A percentile compares a stretch with the other conserved stretches of the same genome.
Conservation (phyloP, 53 echinoderm and acorn worm species). For the Arbacia lixula region DNA sequence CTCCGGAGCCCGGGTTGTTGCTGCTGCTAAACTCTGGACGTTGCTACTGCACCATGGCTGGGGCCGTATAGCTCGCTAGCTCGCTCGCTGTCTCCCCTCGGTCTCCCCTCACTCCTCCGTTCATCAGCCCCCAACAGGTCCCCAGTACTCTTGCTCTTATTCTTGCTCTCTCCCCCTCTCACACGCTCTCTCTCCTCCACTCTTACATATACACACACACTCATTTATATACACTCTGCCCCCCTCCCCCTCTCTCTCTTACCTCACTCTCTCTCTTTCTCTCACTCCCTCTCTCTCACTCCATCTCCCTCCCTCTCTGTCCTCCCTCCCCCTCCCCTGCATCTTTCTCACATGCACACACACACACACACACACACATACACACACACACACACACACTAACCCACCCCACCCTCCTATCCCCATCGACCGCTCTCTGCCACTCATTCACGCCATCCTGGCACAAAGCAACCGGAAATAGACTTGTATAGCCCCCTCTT, state of each 20-base stretch:
- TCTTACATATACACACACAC: conserved; percentile 23
- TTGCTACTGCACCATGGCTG: too few relatives aligned
- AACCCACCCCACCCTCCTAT: not conserved
- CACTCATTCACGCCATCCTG: not conserved
- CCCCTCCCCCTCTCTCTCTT: conserved; percentile 1
- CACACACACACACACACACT: not conserved
- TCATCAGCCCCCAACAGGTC: too few relatives aligned
- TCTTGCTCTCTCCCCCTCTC: not conserved
- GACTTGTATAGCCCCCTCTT: conserved; percentile 22
- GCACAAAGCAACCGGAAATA: conserved; percentile 53
- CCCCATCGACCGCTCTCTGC: not conserved
- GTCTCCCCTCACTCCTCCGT: too few relatives aligned
- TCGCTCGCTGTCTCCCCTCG: too few relatives aligned
- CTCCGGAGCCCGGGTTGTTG: too few relatives aligned
- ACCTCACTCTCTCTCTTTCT: not conserved
- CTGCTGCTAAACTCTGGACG: too few relatives aligned
- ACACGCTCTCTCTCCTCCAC: not conserved
- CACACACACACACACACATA: not conserved
- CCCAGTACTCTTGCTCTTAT: conserved; percentile 6
- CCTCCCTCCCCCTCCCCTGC: conserved; percentile 10
- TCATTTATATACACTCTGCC: conserved; percentile 28
- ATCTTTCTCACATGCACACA: not conserved
- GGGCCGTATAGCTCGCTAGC: too few relatives aligned
- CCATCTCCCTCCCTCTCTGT: not conserved
- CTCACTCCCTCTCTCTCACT: not conserved